Conservation (phyloP, 2,113 vertebrate genomes). For the Heterocephalus glaber region DNA sequence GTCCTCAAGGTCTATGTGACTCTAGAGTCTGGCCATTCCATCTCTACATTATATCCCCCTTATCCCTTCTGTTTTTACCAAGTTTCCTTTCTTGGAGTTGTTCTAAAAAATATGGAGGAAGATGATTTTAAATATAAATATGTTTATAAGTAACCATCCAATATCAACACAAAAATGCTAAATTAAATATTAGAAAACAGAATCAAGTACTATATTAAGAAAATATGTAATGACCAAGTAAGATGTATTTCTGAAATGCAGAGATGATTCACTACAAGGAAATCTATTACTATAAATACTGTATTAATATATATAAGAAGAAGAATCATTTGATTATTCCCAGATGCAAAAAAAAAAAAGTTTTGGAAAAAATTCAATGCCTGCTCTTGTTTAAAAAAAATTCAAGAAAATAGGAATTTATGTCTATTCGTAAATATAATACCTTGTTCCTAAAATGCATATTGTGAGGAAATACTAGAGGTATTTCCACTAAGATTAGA, state of each 20-base stretch:
- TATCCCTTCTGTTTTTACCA: neutral
- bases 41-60: neutral
- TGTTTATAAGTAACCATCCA: neutral
- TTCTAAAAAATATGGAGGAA: neutral
- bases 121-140: neutral
- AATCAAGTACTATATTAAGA: neutral
- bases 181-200: conserved; percentile 35
- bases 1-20: neutral
- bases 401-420: neutral
- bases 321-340: neutral
- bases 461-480: neutral
- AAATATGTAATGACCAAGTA: neutral
- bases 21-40: neutral
- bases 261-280: conserved; percentile 19
- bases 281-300: neutral
- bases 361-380: neutral
- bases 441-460: neutral
- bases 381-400: neutral
- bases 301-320: neutral
- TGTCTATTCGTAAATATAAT: neutral
- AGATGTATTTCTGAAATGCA: conserved; percentile 5
- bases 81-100: neutral
- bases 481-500: neutral
- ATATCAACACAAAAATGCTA: neutral
- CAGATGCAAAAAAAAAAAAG: neutral